Conservation (phyloP, 2,888 invertebrate species). For the Cheilosia grossa region DNA sequence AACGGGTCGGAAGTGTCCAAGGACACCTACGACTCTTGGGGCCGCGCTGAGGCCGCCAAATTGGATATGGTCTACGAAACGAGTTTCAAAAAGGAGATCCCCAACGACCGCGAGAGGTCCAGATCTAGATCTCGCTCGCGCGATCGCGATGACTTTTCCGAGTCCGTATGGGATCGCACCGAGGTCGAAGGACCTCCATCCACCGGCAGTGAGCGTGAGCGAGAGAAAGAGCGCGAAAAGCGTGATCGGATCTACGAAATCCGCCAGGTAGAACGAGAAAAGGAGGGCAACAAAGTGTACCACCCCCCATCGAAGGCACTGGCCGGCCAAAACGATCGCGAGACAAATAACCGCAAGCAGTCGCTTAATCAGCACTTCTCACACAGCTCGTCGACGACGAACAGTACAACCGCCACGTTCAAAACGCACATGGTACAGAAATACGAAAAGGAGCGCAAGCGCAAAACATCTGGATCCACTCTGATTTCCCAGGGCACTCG, state of each 20-base stretch:
- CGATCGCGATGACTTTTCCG: conserved; percentile 83
- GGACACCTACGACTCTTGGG: conserved; percentile 82
- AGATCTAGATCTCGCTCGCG: conserved; percentile 82
- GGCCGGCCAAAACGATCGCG: conserved; percentile 76
- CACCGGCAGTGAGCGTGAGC: conserved; percentile 82
- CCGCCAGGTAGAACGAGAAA: conserved; percentile 83
- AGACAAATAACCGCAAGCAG: conserved; percentile 51
- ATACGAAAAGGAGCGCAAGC: conserved; percentile 88
- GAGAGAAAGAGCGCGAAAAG: conserved; percentile 83
- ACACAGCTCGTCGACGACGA: conserved; percentile 54
- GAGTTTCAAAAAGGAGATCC: conserved; percentile 81
- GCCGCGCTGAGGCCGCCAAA: conserved; percentile 83
- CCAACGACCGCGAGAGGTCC: conserved; percentile 81
- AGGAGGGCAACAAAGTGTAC: conserved; percentile 83
- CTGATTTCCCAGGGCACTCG: conserved; percentile 88
- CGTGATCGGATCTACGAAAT: conserved; percentile 83
- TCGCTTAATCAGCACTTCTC: conserved; percentile 46
- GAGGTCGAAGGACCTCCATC: conserved; percentile 83
- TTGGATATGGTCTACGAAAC: conserved; percentile 82
- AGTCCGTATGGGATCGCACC: conserved; percentile 83
- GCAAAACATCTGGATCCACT: conserved; percentile 90
- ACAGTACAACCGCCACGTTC: conserved; percentile 86
- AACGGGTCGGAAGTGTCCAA: conserved; percentile 81
- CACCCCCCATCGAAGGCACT: conserved; percentile 82
- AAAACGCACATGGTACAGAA: conserved; percentile 90